Conservation (phyloP, 2,113 vertebrate species). For the Aptenodytes patagonicus region DNA sequence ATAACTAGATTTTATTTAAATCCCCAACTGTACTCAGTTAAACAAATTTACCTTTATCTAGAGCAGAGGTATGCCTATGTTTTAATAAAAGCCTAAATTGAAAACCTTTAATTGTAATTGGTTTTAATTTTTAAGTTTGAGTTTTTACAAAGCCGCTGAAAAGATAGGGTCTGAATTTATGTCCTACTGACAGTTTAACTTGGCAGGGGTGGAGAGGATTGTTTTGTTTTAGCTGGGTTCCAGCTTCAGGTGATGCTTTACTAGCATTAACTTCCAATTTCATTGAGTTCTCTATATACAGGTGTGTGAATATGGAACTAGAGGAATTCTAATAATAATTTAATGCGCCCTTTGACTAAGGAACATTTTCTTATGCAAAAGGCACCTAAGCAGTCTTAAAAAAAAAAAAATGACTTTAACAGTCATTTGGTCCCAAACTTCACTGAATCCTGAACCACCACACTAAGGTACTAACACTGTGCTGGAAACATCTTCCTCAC, state of each 20-base stretch:
- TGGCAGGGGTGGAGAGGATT: neutral
- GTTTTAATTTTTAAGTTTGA: constrained; percentile 38
- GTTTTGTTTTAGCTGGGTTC: neutral
- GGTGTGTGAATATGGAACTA: neutral
- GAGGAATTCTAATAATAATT: neutral
- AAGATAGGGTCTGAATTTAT: neutral
- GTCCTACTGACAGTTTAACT: constrained; percentile 15
- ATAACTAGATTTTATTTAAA: constrained; percentile 58
- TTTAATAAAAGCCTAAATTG: constrained; percentile 37
- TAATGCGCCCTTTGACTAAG: neutral
- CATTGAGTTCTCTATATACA: neutral
- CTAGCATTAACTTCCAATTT: neutral
- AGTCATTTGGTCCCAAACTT: neutral
- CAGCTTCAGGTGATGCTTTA: neutral
- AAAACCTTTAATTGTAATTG: constrained; percentile 38
- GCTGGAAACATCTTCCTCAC: neutral
- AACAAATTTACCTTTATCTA: constrained; percentile 47
- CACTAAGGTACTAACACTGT: neutral
- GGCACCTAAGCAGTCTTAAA: neutral
- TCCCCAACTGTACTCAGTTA: constrained; percentile 2
- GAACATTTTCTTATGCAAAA: neutral
- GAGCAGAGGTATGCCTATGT: neutral
- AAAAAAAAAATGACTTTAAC: neutral
- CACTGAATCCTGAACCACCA: neutral
- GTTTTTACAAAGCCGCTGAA: neutral